These are phyloP conservation scores for Etheostoma nigrum DNA, from an alignment of 2,797 vertebrate genomes.

Conservation along the genomic window DNA sequence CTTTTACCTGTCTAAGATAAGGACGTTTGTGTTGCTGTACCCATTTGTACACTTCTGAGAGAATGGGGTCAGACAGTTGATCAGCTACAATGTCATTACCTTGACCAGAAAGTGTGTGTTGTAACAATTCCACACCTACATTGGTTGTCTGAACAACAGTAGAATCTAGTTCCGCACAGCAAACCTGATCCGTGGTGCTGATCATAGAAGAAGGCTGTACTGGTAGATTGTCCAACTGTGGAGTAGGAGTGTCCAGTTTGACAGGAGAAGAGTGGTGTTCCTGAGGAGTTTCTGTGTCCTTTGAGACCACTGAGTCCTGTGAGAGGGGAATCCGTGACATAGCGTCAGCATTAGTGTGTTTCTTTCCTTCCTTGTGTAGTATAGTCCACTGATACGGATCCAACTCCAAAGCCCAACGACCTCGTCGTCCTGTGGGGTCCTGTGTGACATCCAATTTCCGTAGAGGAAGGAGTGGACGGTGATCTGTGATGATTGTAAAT, in stretches of 20 bases:
- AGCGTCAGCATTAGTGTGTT: constrained; percentile 10
- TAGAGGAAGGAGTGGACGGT: constrained; percentile 18
- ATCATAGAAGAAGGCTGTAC: neutral
- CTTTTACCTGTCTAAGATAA: too few species aligned
- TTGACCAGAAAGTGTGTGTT: too few species aligned
- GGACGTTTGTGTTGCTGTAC: too few species aligned
- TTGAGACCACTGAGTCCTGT: neutral
- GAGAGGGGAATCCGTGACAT: constrained; percentile 3
- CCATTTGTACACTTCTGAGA: too few species aligned
- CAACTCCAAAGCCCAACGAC: constrained; percentile 14
- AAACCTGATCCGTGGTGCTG: neutral
- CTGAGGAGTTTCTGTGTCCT: neutral
- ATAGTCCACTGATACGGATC: constrained; percentile 2
- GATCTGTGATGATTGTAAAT: constrained; percentile 43
- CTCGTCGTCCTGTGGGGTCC: constrained; percentile 4
- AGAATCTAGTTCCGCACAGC: neutral
- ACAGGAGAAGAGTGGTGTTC: neutral
- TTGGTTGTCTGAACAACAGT: neutral
- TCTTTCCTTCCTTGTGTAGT: neutral
- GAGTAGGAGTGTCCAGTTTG: neutral
- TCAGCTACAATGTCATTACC: too few species aligned
- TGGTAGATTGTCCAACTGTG: neutral
- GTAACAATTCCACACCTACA: neutral
- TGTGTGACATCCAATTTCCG: constrained; percentile 31
- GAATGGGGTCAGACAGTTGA: too few species aligned